Evolutionary conservation across 2,888 invertebrate species (phyloP).

Genomic region (Dromius quadrimaculatus): DNA sequence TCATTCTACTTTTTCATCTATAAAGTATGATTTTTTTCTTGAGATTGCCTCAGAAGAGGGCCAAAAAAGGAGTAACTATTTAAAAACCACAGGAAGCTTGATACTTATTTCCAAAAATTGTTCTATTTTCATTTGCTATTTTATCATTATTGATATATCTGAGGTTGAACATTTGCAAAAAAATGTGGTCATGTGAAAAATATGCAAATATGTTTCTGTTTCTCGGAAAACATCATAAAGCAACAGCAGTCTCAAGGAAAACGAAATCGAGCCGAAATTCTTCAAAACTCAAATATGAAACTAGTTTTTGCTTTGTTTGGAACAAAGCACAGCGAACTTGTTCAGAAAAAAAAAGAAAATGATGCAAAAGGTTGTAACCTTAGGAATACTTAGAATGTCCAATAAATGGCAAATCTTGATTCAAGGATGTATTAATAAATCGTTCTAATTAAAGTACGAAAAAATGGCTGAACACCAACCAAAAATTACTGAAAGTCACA

Average conservation of each 20-base stretch:
- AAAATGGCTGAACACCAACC: too few relatives aligned
- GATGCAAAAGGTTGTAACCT: too few relatives aligned
- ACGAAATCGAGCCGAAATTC: slow-evolving; percentile 24
- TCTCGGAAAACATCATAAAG: slow-evolving; percentile 33
- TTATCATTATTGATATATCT: not conserved
- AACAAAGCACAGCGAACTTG: too few relatives aligned
- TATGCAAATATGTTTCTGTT: slow-evolving; percentile 25
- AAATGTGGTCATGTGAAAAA: slow-evolving; percentile 30
- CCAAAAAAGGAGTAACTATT: slow-evolving; percentile 16
- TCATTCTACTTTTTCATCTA: slow-evolving; percentile 3
- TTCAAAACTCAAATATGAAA: slow-evolving; percentile 31
- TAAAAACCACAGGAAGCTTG: not conserved
- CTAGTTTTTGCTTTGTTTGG: too few relatives aligned
- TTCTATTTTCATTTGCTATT: not conserved
- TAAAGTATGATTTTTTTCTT: not conserved
- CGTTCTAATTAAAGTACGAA: too few relatives aligned
- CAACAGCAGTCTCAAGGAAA: slow-evolving; percentile 28
- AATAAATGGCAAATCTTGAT: too few relatives aligned
- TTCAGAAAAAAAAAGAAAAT: too few relatives aligned
- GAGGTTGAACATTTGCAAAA: slow-evolving; percentile 5
- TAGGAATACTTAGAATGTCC: too few relatives aligned
- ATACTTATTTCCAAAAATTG: slow-evolving; percentile 5
- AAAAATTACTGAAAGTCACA: too few relatives aligned
- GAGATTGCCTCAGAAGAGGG: not conserved
- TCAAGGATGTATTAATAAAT: too few relatives aligned